Base-by-base conservation (phyloP, 2,797 vertebrate species). In the Pangasius larnaudii region DNA sequence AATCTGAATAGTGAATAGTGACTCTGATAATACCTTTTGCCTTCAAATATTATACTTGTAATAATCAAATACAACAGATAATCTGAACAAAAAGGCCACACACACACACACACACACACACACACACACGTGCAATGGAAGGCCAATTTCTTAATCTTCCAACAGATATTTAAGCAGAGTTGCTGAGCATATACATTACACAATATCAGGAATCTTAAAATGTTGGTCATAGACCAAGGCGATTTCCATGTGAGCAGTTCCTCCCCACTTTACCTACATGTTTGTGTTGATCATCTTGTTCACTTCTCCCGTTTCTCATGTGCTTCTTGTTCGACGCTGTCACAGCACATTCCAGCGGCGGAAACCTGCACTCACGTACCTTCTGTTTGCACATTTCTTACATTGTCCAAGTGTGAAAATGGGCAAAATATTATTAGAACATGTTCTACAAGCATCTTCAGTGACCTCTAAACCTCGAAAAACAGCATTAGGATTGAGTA, bases 341-440 rank as follows among this genome's bases (percentile, higher is more conserved):
- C 49, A 77, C 56, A 58, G 51, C 8, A 46, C 85, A 63, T 90
- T 89, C 90, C 71, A 78, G 19, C 8, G 3, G 22, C 58, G 77
- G 16, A 59, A 27, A 59, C 10, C 5, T 59, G 72, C 18, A 19
- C 61, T 65, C 42, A 30, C 9, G n/a, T 22, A 53, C 33, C 72
- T 84, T 51, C 42, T 63, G 65, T 88, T 86, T 80, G 89, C 91
- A 90, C 88, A 90, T 93, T 93, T 92, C 85, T 93, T 7, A 82
- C 91, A 93, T 95, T 94, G 92, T 92, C 87, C n/a, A 72, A 78
- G 87, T 63, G 89, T 49, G 85, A 81, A 90, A 75, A 91, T 65
- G 88, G 85, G 51, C 63, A 87, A 94, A 95, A 95, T 95, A 94
- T 95, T 95, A 92, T 94, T 93, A 90, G 91, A 93, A 93, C 90